Percentiles rank a stretch among this genome's conserved stretches.
Conservation (phyloP, 2,888 invertebrate species). For the Dermolepida albohirtum region DNA sequence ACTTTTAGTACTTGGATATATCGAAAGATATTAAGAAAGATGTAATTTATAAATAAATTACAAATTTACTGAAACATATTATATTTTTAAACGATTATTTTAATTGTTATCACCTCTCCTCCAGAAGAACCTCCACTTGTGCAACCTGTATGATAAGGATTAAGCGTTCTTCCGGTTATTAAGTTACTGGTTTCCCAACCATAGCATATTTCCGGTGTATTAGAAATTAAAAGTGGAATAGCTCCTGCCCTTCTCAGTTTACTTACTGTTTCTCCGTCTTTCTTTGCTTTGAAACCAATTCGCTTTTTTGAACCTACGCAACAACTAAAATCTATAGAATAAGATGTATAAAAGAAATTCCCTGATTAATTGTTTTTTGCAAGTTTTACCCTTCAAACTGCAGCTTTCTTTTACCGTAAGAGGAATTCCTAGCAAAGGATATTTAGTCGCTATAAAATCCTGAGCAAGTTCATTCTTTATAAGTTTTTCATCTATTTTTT, state of each 20-base stretch:
- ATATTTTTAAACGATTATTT: background rate
- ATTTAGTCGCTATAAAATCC: constrained; percentile 55
- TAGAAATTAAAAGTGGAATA: constrained; percentile 73
- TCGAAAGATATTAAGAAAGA: too few relatives aligned
- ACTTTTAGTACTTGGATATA: too few relatives aligned
- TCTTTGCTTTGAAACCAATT: constrained; percentile 61
- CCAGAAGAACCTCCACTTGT: constrained; percentile 76
- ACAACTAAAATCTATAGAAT: constrained; percentile 57
- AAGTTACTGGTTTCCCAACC: constrained; percentile 73
- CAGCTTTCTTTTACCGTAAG: constrained; percentile 86
- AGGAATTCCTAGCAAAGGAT: constrained; percentile 84
- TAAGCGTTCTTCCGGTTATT: constrained; percentile 71
- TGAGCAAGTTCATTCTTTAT: constrained; percentile 25
- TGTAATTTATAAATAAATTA: too few relatives aligned
- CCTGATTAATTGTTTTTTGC: background rate
- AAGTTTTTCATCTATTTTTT: constrained; percentile 75
- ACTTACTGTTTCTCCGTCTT: constrained; percentile 68
- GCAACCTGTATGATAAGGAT: constrained; percentile 72
- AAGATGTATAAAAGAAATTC: background rate
- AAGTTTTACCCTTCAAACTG: constrained; percentile 73
- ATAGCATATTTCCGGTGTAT: constrained; percentile 73
- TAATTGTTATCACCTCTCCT: constrained; percentile 64
- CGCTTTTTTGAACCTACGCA: constrained; percentile 58
- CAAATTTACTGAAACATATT: too few relatives aligned
- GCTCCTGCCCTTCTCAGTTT: constrained; percentile 70